phyloP scores from a whole-genome alignment of 2,797 vertebrate species.

The Chelon auratus region DNA sequence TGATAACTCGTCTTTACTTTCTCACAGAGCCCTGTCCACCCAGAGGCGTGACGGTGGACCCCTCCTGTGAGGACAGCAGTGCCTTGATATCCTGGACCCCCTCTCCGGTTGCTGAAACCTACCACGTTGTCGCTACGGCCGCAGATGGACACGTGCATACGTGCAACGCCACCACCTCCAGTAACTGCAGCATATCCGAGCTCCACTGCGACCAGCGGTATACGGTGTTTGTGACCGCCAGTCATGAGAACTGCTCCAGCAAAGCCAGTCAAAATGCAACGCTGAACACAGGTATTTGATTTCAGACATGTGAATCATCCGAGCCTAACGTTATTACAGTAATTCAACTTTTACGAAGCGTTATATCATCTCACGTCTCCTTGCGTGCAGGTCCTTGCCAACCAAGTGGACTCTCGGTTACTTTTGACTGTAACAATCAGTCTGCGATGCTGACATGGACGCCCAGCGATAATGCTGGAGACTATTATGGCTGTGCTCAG shows the following conservation, averaged over 20 bases:
- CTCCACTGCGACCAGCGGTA: constrained; percentile 74
- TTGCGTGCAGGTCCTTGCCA: constrained; percentile 78
- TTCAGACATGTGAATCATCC: neutral
- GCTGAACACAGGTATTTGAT: constrained; percentile 70
- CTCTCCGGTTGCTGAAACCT: constrained; percentile 73
- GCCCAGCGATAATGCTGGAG: constrained; percentile 44
- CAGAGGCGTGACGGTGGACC: constrained; percentile 34
- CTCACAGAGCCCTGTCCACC: constrained; percentile 78
- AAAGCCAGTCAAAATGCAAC: constrained; percentile 61
- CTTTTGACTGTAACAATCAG: constrained; percentile 69
- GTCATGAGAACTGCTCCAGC: constrained; percentile 79
- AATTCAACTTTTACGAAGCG: neutral
- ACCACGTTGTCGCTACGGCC: constrained; percentile 57
- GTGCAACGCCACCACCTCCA: constrained; percentile 57
- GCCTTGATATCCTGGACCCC: constrained; percentile 75
- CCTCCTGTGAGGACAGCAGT: constrained; percentile 59
- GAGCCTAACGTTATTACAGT: no score
- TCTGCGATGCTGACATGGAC: constrained; percentile 81
- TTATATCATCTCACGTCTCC: neutral
- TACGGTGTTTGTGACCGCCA: constrained; percentile 62
- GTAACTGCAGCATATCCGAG: constrained; percentile 70
- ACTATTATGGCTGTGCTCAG: constrained; percentile 77
- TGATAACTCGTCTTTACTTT: neutral
- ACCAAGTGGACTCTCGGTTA: constrained; percentile 69
- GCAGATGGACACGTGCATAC: constrained; percentile 52